Percentiles rank a stretch among this genome's conserved stretches.
phyloP scores from a whole-genome alignment of 2,888 invertebrate species.

The Apocheima hispidaria region DNA sequence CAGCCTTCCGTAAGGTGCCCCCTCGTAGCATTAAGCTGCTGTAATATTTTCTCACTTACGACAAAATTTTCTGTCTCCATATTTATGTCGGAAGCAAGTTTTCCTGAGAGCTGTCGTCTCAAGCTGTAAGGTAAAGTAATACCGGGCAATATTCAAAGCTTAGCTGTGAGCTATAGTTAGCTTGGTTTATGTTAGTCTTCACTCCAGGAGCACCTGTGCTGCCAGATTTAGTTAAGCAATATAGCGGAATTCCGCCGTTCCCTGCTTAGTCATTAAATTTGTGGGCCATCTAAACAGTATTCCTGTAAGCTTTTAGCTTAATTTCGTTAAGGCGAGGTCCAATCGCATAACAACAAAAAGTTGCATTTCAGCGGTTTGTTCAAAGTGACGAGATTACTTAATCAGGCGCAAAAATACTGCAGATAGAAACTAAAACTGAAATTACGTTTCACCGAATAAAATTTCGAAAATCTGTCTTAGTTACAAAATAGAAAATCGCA shows the following conservation, averaged over 20 bases:
- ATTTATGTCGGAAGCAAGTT: conserved; percentile 73
- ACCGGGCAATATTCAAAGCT: conserved; percentile 50
- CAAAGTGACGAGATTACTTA: too few species aligned
- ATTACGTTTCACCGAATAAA: too few species aligned
- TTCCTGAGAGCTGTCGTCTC: conserved; percentile 70
- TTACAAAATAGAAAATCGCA: too few species aligned
- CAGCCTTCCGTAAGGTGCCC: conserved; percentile 77
- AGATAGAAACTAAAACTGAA: too few species aligned
- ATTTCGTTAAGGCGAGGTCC: not conserved
- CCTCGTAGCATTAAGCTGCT: conserved; percentile 80
- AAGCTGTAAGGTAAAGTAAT: conserved; percentile 63
- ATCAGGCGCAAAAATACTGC: too few species aligned
- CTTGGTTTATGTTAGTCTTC: conserved; percentile 42
- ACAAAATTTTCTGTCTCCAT: conserved; percentile 81
- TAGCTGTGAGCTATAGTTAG: conserved; percentile 39
- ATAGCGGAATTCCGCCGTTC: conserved; percentile 3
- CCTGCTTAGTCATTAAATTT: conserved; percentile 1
- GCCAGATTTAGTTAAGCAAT: conserved; percentile 13
- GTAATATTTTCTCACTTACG: conserved; percentile 85
- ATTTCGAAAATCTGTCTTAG: too few species aligned
- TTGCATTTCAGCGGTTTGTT: too few species aligned
- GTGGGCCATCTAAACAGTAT: not conserved
- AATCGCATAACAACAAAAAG: not conserved
- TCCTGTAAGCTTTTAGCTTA: not conserved
- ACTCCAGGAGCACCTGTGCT: conserved; percentile 39